Conservation (phyloP, 1,140 invertebrate genomes). For the Helicoverpa zea region DNA sequence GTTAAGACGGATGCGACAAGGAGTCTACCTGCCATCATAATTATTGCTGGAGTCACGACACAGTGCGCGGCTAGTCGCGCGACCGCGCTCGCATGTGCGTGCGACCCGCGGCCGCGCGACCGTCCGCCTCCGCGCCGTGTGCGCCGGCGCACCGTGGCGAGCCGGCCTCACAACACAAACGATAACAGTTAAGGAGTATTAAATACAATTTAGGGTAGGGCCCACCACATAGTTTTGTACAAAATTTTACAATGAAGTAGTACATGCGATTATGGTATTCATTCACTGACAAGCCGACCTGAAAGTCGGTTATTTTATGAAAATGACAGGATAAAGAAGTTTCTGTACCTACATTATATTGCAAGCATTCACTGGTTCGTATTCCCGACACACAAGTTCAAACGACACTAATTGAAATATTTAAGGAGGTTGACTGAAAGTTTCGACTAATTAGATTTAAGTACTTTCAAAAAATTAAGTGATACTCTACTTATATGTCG, state of each 20-base stretch:
- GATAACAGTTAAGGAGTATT: constrained; percentile 56
- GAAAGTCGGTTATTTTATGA: constrained; percentile 57
- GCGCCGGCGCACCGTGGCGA: constrained; percentile 6
- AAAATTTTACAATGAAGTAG: constrained; percentile 60
- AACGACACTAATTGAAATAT: constrained; percentile 49
- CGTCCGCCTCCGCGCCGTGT: background rate
- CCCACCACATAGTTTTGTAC: constrained; percentile 61
- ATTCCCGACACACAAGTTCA: constrained; percentile 58
- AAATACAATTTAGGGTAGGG: constrained; percentile 56
- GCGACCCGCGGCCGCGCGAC: background rate
- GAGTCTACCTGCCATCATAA: constrained; percentile 67
- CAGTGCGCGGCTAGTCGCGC: constrained; percentile 17
- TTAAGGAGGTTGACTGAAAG: constrained; percentile 33
- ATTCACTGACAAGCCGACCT: constrained; percentile 11
- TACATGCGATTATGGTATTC: constrained; percentile 35
- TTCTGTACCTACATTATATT: constrained; percentile 58
- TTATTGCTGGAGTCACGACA: constrained; percentile 83
- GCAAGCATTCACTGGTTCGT: constrained; percentile 72
- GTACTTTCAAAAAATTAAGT: constrained; percentile 69
- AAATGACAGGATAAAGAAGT: constrained; percentile 73
- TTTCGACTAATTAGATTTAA: constrained; percentile 66
- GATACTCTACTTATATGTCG: constrained; percentile 57
- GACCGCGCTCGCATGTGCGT: background rate
- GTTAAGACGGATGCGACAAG: constrained; percentile 71
- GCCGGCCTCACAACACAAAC: constrained; percentile 38